These are phyloP conservation scores for Drosophila siamana DNA, from an alignment of 2,888 invertebrate species.

Conservation along the genomic window DNA sequence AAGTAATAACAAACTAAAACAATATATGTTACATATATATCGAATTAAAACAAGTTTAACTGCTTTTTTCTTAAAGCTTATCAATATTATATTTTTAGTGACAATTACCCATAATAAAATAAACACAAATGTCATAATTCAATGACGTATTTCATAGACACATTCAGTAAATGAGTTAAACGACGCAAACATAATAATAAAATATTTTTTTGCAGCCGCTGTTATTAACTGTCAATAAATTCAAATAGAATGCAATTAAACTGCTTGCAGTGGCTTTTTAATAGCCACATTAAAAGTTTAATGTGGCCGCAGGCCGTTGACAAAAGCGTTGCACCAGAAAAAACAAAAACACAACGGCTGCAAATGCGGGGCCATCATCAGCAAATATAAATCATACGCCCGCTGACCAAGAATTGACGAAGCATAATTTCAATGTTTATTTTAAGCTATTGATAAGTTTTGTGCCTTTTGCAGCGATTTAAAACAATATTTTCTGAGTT, in stretches of 20 bases:
- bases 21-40: too few relatives aligned
- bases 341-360: conserved; percentile 40
- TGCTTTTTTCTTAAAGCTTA: too few relatives aligned
- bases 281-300: conserved; percentile 41
- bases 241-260: conserved; percentile 74
- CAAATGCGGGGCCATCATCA: conserved; percentile 65
- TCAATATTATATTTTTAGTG: too few relatives aligned
- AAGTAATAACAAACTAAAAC: too few relatives aligned
- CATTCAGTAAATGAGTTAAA: conserved; percentile 6
- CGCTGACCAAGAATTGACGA: conserved; percentile 36
- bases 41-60: too few relatives aligned
- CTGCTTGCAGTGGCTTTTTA: conserved; percentile 51
- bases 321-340: conserved; percentile 31
- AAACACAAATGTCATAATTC: conserved; percentile 1
- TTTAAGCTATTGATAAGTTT: conserved; percentile 31
- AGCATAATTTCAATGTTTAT: conserved; percentile 36
- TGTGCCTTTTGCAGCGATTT: conserved; percentile 14
- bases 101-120: background rate
- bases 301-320: conserved; percentile 35
- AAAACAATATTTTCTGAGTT: conserved; percentile 23
- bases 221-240: conserved; percentile 61
- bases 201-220: conserved; percentile 23
- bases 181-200: conserved; percentile 12
- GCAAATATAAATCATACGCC: conserved; percentile 62
- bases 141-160: background rate